Conservation (phyloP, 2,113 vertebrate genomes). For the Vulpes ferrilata region DNA sequence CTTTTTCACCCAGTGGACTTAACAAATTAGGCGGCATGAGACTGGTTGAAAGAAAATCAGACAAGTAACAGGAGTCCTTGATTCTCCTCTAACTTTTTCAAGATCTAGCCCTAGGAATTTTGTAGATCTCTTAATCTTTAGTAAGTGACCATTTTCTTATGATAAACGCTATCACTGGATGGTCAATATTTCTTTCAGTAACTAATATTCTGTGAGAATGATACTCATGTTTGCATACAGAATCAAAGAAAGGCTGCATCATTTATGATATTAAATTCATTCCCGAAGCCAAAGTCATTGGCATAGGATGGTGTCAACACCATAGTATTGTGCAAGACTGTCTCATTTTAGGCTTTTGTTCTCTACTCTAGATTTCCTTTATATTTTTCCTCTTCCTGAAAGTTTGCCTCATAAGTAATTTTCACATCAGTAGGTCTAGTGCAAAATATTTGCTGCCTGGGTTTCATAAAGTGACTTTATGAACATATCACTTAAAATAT, state of each 20-base stretch:
- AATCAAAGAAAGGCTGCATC: neutral
- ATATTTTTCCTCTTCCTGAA: neutral
- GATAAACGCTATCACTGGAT: neutral
- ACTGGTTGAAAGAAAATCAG: conserved; percentile 47
- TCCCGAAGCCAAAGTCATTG: neutral
- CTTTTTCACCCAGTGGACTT: conserved; percentile 68
- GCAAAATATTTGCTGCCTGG: conserved; percentile 26
- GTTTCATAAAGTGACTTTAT: neutral
- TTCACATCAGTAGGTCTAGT: neutral
- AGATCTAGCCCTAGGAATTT: neutral
- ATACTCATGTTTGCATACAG: neutral
- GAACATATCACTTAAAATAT: neutral
- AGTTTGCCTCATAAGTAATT: neutral
- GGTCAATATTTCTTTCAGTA: conserved; percentile 1
- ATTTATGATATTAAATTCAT: conserved; percentile 24
- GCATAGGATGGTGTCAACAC: neutral
- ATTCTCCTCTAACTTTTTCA: neutral
- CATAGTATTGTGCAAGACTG: neutral
- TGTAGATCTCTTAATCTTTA: neutral
- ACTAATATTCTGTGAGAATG: neutral
- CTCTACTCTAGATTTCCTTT: neutral
- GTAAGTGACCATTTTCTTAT: neutral
- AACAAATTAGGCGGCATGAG: conserved; percentile 45
- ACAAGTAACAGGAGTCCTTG: neutral
- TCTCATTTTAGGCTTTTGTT: conserved; percentile 11